Evolutionary conservation across 2,888 invertebrate genomes (phyloP).

Genomic region (Drosophila kanekoi): DNA sequence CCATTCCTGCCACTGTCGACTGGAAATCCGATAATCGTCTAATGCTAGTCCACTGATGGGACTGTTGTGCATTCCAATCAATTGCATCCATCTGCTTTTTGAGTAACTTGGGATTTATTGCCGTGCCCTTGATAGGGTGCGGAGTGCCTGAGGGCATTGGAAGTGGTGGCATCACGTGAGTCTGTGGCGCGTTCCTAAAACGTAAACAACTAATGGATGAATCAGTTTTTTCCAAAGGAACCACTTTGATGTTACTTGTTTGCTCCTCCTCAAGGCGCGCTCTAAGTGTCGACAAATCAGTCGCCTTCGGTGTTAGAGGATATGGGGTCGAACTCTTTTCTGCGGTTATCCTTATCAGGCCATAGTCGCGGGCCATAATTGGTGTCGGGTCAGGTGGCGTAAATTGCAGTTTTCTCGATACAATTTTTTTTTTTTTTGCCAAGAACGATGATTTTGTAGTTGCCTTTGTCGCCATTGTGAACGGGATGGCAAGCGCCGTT

Average conservation of each 20-base stretch:
- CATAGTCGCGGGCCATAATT: constrained; percentile 46
- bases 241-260: no score
- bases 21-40: background rate
- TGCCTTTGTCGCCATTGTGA: background rate
- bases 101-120: constrained; percentile 13
- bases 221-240: rapidly evolving
- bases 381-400: rapidly evolving
- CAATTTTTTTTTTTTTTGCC: background rate
- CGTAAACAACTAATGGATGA: background rate
- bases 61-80: background rate
- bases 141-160: constrained; percentile 14
- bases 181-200: background rate
- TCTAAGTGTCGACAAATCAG: constrained; percentile 32
- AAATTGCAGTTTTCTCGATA: constrained; percentile 1
- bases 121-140: constrained; percentile 17
- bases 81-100: background rate
- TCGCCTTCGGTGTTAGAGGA: constrained; percentile 23
- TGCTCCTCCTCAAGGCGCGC: constrained; percentile 33
- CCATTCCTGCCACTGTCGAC: background rate
- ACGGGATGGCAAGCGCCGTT: no score
- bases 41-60: background rate
- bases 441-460: no score
- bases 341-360: constrained; percentile 33
- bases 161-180: background rate
- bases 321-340: constrained; percentile 44